Conservation (phyloP, 2,888 invertebrate species). For the Luperina testacea region DNA sequence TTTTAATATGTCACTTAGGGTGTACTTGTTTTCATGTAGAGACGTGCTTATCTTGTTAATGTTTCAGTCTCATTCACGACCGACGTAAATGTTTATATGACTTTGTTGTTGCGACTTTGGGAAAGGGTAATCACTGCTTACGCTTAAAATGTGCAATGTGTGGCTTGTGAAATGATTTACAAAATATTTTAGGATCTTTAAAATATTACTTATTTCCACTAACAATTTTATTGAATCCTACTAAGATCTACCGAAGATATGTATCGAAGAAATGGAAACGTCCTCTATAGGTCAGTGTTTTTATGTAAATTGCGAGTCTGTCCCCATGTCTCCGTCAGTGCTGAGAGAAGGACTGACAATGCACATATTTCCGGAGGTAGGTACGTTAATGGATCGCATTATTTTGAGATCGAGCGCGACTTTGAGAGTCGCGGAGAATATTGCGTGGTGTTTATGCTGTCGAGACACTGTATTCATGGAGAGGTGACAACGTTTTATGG, state of each 20-base stretch:
- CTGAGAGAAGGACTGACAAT: conserved; percentile 68
- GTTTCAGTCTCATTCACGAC: conserved; percentile 44
- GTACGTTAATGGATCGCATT: conserved; percentile 79
- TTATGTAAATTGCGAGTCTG: conserved; percentile 66
- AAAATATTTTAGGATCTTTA: conserved; percentile 6
- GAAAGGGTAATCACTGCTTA: background rate
- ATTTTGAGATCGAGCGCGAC: conserved; percentile 73
- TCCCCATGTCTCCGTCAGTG: conserved; percentile 61
- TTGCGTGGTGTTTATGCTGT: conserved; percentile 51
- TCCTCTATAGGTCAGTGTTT: conserved; percentile 62
- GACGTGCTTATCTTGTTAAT: conserved; percentile 54
- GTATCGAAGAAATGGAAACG: conserved; percentile 29
- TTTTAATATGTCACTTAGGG: conserved; percentile 61
- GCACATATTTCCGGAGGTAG: conserved; percentile 74
- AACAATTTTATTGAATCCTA: background rate
- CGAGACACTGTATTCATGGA: conserved; percentile 45
- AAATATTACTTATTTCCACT: background rate
- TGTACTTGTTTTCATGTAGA: conserved; percentile 46
- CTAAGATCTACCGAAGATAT: conserved; percentile 10
- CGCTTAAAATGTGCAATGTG: conserved; percentile 17
- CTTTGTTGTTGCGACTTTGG: conserved; percentile 17
- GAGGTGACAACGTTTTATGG: conserved; percentile 39
- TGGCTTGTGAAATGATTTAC: background rate
- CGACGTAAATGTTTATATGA: conserved; percentile 19
- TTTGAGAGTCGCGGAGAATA: conserved; percentile 52